Percentiles rank a stretch among this genome's conserved stretches.
phyloP scores from a whole-genome alignment of 2,888 invertebrate genomes.

The Leptopilina drosophilae region DNA sequence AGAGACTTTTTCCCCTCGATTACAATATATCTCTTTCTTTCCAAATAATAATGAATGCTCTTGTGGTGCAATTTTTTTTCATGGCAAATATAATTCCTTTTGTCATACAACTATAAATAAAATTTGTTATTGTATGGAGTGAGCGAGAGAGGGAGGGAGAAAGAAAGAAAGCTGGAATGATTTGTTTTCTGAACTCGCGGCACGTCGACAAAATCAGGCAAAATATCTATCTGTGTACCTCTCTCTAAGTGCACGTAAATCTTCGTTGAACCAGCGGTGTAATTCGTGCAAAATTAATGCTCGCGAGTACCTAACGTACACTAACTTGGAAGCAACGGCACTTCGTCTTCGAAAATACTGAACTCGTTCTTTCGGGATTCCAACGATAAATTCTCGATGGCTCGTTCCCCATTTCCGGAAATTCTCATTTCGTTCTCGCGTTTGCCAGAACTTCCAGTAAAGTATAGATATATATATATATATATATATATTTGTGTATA shows the following conservation, averaged over 20 bases:
- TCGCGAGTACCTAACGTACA: conserved; percentile 44
- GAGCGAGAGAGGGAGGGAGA: too few relatives aligned
- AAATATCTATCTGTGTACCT: conserved; percentile 39
- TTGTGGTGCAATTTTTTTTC: too few relatives aligned
- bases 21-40: too few relatives aligned
- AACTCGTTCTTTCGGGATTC: conserved; percentile 34
- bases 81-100: too few relatives aligned
- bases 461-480: not conserved
- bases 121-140: conserved; percentile 22
- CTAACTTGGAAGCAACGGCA: conserved; percentile 28
- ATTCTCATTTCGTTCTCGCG: conserved; percentile 37
- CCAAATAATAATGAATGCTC: too few relatives aligned
- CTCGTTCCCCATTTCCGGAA: conserved; percentile 26
- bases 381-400: conserved; percentile 42
- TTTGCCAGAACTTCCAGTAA: conserved; percentile 35
- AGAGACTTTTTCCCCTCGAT: too few relatives aligned
- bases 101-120: conserved; percentile 13
- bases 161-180: not conserved
- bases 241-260: conserved; percentile 56
- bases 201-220: conserved; percentile 25
- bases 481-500: conserved; percentile 19
- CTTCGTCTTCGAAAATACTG: conserved; percentile 42
- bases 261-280: conserved; percentile 51
- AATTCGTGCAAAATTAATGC: conserved; percentile 59
- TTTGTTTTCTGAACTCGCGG: conserved; percentile 27